Conservation (phyloP, 2,888 invertebrate species). For the Spisula subtruncata region DNA sequence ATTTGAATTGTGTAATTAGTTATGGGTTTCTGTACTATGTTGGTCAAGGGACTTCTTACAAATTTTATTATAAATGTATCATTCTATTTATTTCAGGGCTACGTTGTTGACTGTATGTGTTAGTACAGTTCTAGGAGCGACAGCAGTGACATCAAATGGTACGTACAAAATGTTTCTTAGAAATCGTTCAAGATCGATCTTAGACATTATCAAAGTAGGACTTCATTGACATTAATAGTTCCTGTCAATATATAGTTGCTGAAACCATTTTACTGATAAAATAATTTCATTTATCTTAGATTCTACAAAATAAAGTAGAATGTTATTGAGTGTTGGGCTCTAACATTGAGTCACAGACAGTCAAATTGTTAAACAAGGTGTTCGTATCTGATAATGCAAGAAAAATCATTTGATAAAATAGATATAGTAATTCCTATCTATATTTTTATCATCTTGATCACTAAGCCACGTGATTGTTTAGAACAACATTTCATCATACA, state of each 20-base stretch:
- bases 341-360: neutral
- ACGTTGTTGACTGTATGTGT: neutral
- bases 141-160: neutral
- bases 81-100: neutral
- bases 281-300: too few relatives aligned
- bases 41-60: too few relatives aligned
- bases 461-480: conserved; percentile 25
- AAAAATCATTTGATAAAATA: neutral
- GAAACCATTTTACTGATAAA: too few relatives aligned
- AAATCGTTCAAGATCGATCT: too few relatives aligned
- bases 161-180: neutral
- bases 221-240: too few relatives aligned
- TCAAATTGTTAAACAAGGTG: neutral
- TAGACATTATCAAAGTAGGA: too few relatives aligned
- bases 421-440: neutral
- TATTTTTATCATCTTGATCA: conserved; percentile 13
- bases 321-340: too few relatives aligned
- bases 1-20: too few relatives aligned
- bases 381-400: neutral
- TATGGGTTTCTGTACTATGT: too few relatives aligned
- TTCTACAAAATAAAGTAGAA: too few relatives aligned
- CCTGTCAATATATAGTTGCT: too few relatives aligned
- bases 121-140: neutral
- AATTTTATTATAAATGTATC: too few relatives aligned
- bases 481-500: neutral